Base-by-base conservation (phyloP, 2,888 invertebrate genomes). In the Imbricaverruca yamaguchii region DNA sequence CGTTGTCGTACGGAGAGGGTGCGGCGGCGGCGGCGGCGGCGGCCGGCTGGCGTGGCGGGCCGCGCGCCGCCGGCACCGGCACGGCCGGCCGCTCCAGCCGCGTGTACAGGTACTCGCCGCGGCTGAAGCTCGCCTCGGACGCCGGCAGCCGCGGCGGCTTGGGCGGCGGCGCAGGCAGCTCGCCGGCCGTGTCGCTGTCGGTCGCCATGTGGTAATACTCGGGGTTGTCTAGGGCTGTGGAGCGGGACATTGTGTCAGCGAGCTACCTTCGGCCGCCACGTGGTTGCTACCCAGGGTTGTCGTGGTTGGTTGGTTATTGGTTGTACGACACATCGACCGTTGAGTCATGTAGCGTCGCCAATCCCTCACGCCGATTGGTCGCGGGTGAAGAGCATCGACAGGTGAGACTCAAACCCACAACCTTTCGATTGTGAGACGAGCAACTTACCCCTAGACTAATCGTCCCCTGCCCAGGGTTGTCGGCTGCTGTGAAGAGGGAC, bases 121-220 rank as follows among this genome's bases (percentile, higher is more conserved):
- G 55, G 65, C 18, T 9, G 77, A 65, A 63, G 59, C 55, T 18
- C 25, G n/a, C 39, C 39, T 55, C 81, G 63, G 65, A 13, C 39
- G 81, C 56, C 78, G 81, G 80, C 23, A 80, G 81, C 25, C 81
- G 81, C 12, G 82, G 82, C 11, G 82, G 82, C 57, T 82, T 82
- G 80, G 81, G 59, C 80, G 81, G 81, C 56, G 78, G 65, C 77
- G 15, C n/a, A 12, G 55, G 56, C 65, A 9, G 79, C 53, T 1
- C 56, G 56, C 21, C 59, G 80, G 80, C 79, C 55, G 39, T 21
- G 39, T 57, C 25, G 74, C 0, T 25, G 39, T 80, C 81, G 18
- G 81, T 80, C 55, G 80, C 15, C 83, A 83, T 82, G 80, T 83
- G 83, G 82, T 83, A 83, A 80, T 83, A 83, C 82, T 83, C 83